A percentile compares a stretch with the other conserved stretches of the same genome.
Evolutionary conservation across 2,113 vertebrate species (phyloP).

Genomic region (Rhinopomastus cyanomelas): DNA sequence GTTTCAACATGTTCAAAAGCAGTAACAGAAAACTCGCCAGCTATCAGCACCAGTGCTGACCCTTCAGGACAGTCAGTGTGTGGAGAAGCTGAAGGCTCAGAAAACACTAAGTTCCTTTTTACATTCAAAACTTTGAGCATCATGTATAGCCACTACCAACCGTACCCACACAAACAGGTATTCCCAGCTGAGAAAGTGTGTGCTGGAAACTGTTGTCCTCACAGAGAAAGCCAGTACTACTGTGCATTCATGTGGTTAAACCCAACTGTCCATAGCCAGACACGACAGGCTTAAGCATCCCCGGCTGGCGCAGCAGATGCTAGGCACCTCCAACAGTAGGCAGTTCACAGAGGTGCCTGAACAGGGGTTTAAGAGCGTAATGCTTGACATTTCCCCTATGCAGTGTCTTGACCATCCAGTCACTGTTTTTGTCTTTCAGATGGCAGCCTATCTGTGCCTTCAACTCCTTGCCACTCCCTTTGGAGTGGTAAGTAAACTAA

Average conservation of each 20-base stretch:
- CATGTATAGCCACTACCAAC: not conserved
- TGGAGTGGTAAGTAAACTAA: not conserved
- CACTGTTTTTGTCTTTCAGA: not conserved
- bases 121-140: not conserved
- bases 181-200: not conserved
- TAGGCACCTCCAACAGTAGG: not conserved
- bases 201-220: not conserved
- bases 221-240: not conserved
- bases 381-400: not conserved
- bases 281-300: not conserved
- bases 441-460: not conserved
- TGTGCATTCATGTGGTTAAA: not conserved
- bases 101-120: not conserved
- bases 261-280: not conserved
- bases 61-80: fast-evolving
- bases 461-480: not conserved
- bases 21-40: not conserved
- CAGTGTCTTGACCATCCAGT: not conserved
- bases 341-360: not conserved
- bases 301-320: not conserved
- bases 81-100: not conserved
- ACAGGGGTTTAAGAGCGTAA: not conserved
- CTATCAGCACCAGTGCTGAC: not conserved
- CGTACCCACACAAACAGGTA: not conserved
- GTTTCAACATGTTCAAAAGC: not conserved